Evolutionary conservation across 2,797 vertebrate genomes (phyloP), one percentile per base, ranked within the genome.

Genomic region (Taenioides sp.): DNA sequence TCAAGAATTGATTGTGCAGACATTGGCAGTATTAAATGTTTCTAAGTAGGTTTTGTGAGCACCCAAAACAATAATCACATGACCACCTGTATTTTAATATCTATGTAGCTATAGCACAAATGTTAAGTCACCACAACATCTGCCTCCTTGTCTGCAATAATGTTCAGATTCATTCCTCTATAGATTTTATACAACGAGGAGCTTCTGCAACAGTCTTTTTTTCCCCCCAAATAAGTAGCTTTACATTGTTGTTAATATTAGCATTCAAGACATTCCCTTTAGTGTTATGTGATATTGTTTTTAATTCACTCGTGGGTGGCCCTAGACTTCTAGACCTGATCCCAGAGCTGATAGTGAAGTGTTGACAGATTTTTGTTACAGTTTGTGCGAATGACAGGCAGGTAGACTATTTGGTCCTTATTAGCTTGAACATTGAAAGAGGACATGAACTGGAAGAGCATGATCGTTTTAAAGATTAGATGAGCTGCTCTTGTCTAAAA

Each of bases 381-480:
- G 18, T 73, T 40, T 27, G 67, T 72, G 43, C 80, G 69, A 79
- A 37, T 84, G 82, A 86, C 79, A 84, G 78, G 57, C 62, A 18
- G 25, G 43, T 2, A 57, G 58, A 43, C 22, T 5, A 47, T 37
- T 75, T 31, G 54, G 40, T 67, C 20, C 43, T 40, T 59, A 23
- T 12, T 50, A 60, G 59, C 54, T 47, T 18, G 11, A 2, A 10
- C 61, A 71, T 16, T 28, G 23, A n/a, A 57, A 73, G 60, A 14
- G 20, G 47, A 65, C 0, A 7, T 67, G 74, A 88, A 86, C 91
- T 57, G 52, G 88, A 88, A 74, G 67, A 82, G 78, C 79, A 59
- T 71, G 79, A 93, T 92, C 69, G 83, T 86, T 90, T 37, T 22
- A 62, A 57, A 73, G 78, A 83, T 86, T 75, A 25, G 59, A 65